A percentile compares a stretch with the other conserved stretches of the same genome.
Conservation (phyloP, 2,888 invertebrate species). For the Escarpia spicata region DNA sequence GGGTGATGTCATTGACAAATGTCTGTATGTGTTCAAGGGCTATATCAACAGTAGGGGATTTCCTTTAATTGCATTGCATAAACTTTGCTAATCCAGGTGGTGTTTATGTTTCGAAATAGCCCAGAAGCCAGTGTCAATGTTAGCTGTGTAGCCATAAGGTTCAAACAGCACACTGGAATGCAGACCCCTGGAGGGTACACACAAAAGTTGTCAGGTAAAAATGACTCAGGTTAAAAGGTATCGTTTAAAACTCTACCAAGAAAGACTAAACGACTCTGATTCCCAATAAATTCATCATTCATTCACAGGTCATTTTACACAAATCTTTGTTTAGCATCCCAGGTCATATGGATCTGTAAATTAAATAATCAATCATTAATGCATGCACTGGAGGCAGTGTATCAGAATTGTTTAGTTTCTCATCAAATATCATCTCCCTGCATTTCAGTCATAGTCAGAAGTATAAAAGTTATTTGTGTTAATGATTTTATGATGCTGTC, state of each 20-base stretch:
- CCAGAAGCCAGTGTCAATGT: not conserved
- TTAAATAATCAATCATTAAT: not conserved
- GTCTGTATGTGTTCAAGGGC: not conserved
- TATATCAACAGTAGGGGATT: not conserved
- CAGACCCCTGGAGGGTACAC: not conserved
- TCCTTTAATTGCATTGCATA: not conserved
- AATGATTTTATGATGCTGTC: too few species aligned
- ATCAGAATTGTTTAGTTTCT: too few species aligned
- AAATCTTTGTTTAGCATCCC: not conserved
- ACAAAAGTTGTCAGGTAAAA: not conserved
- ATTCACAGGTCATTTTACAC: not conserved
- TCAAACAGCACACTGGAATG: not conserved
- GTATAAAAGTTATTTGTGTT: too few species aligned
- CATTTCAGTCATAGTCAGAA: too few species aligned
- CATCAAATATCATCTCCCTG: too few species aligned
- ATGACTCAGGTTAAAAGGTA: not conserved
- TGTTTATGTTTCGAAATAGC: not conserved
- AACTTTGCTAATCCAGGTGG: slow-evolving; percentile 1
- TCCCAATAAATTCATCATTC: not conserved
- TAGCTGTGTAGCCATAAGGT: not conserved
- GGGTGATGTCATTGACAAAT: not conserved
- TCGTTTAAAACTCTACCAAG: not conserved
- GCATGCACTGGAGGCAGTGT: not conserved
- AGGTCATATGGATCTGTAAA: not conserved
- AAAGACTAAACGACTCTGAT: not conserved